A percentile compares a stretch with the other conserved stretches of the same genome.
Conservation (phyloP, 2,888 invertebrate species). For the Lobophora halterata region DNA sequence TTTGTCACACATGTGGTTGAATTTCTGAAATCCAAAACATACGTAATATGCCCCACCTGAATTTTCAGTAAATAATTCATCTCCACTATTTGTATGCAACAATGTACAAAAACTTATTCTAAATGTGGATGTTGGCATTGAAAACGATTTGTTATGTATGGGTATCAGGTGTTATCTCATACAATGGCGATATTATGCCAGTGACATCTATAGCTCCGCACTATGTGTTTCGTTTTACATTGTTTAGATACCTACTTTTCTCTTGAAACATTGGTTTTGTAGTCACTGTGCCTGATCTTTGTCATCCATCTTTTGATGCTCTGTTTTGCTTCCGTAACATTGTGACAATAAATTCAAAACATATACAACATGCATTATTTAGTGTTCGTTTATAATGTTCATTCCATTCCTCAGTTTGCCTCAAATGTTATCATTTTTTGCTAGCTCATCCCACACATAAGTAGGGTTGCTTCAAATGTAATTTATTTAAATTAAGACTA, state of each 20-base stretch:
- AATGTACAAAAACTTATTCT: constrained; percentile 11
- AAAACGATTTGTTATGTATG: constrained; percentile 11
- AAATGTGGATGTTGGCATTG: constrained; percentile 12
- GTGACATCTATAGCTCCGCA: constrained; percentile 9
- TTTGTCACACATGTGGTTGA: constrained; percentile 1
- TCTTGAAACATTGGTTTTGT: no score
- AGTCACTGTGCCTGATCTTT: no score
- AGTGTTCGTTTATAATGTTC: constrained; percentile 10
- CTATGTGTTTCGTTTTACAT: background rate
- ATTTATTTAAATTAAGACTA: no score
- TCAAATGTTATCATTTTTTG: background rate
- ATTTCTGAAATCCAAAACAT: constrained; percentile 1
- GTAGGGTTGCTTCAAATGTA: no score
- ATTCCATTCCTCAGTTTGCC: constrained; percentile 6
- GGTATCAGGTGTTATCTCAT: constrained; percentile 11
- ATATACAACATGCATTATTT: no score
- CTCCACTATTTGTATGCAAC: constrained; percentile 14
- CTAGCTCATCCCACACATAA: no score
- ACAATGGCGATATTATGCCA: constrained; percentile 13
- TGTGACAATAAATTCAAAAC: no score
- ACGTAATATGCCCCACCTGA: background rate
- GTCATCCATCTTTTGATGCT: no score
- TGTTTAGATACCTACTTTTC: no score
- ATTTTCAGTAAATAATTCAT: background rate
- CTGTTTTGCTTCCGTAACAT: no score